Conservation (phyloP, 2,113 vertebrate genomes). For the Polypterus bichir region DNA sequence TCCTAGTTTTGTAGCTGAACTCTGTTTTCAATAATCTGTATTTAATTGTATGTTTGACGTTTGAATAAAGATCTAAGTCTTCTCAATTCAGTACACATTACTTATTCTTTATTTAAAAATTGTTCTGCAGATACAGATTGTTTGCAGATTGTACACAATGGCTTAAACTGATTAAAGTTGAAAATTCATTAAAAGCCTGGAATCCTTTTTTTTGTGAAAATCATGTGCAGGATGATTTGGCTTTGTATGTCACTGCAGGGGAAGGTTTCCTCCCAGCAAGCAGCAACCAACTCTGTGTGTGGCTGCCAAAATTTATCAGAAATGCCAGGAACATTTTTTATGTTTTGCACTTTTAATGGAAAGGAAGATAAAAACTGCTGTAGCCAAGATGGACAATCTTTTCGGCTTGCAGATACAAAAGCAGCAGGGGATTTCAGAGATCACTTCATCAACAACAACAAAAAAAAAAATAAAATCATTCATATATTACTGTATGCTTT, state of each 20-base stretch:
- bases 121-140: too few species aligned
- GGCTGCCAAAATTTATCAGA: slow-evolving; percentile 20
- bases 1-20: too few species aligned
- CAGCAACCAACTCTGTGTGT: rapidly evolving
- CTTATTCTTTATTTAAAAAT: too few species aligned
- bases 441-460: slow-evolving; percentile 19
- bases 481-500: slow-evolving; percentile 22
- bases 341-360: slow-evolving; percentile 25
- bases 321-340: slow-evolving; percentile 22
- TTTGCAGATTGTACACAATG: too few species aligned
- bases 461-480: slow-evolving; percentile 23
- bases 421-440: slow-evolving; percentile 7
- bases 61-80: too few species aligned
- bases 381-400: slow-evolving; percentile 17
- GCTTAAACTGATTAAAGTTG: too few species aligned
- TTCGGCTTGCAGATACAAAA: slow-evolving; percentile 3
- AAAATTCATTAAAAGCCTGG: not conserved
- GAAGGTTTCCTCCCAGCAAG: slow-evolving; percentile 1
- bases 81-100: too few species aligned
- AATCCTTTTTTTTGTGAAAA: not conserved
- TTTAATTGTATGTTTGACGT: too few species aligned
- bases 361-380: slow-evolving; percentile 7
- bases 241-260: not conserved
- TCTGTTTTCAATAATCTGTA: too few species aligned
- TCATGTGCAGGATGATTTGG: not conserved